Base-by-base conservation (phyloP, 1,140 invertebrate genomes). In the Spodoptera frugiperda region DNA sequence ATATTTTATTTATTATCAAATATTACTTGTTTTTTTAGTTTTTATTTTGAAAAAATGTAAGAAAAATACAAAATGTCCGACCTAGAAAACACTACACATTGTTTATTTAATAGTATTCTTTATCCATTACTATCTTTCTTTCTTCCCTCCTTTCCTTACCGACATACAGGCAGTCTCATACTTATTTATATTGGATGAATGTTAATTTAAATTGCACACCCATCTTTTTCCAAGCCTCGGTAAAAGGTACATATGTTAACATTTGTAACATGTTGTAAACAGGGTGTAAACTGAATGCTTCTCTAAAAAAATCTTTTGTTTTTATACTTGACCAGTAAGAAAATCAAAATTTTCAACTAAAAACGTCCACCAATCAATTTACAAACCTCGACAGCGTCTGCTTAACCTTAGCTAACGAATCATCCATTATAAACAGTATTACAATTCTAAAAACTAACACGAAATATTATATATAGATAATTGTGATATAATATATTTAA, bases 61-160 rank as follows among this genome's bases (percentile, higher is more conserved):
- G 63, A 67, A 67, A 65, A 67, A 67, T 67, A 67, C 63, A 67
- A 67, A 67, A 65, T 33, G 12, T 44, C 21, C 17, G 21, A 67
- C 44, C 63, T 49, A 65, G n/a, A 3, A 25, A 17, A 46, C 11
- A 19, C 17, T 14, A 67, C 12, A 11, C 1, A 1, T 46, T 12
- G 10, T 67, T 9, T 48, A 3, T 12, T 67, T 67, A 39, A 25
- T 21, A 49, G 44, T 67, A 9, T 48, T 10, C 4, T 67, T 67
- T 33, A 33, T n/a, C 21, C 51, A 6, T 17, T 15, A 25, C 6
- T 57, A 44, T 15, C n/a, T 63, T 44, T 44, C 44, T 63, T 15
- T n/a, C 15, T 33, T 2, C 12, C 17, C 11, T 57, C 12, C 8
- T 55, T 17, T 55, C 19, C 17, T 55, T 14, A 12, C 21, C 12